Evolutionary conservation across 2,797 vertebrate genomes (phyloP).

Genomic region (Merluccius polli): DNA sequence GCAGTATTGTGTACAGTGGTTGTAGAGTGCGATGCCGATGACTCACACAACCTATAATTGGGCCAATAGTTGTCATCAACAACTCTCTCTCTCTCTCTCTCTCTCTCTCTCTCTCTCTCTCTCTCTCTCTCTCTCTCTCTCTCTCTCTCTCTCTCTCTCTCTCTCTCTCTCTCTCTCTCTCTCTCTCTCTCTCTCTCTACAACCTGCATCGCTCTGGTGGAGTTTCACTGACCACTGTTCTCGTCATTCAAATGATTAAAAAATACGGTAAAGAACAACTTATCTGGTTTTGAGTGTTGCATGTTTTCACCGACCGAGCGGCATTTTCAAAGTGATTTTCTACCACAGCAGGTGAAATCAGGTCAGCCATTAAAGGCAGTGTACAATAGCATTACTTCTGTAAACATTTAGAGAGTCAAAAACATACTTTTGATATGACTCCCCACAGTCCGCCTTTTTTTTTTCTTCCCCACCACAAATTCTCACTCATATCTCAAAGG

Average conservation of each 20-base stretch:
- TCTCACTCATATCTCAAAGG: neutral
- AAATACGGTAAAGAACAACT: no score
- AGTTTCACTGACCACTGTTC: neutral
- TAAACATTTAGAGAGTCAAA: no score
- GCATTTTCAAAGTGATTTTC: no score
- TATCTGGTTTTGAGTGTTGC: no score
- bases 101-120: constrained; percentile 17
- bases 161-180: constrained; percentile 18
- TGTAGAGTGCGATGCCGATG: constrained; percentile 40
- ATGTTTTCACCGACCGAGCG: no score
- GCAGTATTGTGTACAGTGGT: constrained; percentile 48
- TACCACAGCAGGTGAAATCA: no score
- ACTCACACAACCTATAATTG: constrained; percentile 57
- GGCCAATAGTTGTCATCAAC: constrained; percentile 39
- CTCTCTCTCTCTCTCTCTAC: constrained; percentile 16
- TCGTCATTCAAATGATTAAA: no score
- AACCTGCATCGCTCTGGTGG: constrained; percentile 31
- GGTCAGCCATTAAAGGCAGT: no score
- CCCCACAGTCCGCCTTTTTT: neutral
- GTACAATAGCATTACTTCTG: no score
- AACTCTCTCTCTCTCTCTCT: constrained; percentile 20
- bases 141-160: constrained; percentile 17
- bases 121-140: constrained; percentile 18
- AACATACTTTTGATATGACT: neutral
- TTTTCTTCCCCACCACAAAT: neutral